Evolutionary conservation across 2,113 vertebrate species (phyloP), one percentile per base, ranked within the genome.

Genomic region (Dicerorhinus sumatrensis): DNA sequence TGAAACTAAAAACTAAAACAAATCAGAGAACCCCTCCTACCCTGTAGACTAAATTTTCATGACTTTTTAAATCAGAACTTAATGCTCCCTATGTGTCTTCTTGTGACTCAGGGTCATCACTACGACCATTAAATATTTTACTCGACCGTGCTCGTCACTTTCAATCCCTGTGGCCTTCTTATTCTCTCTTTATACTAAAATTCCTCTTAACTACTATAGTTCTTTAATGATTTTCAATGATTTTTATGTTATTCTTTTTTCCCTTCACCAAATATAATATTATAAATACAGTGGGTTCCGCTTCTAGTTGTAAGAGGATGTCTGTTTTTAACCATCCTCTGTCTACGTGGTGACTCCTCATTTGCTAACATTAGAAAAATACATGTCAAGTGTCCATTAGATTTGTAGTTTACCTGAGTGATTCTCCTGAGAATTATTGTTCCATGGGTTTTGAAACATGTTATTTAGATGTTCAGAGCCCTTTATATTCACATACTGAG

Each of bases 361-460:
- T 86, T 81, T 46, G 33, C 12, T 75, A 42, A 54, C 42, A 67
- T 81, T 80, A 95, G 36, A 46, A 79, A 91, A 93, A 27, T 0
- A 91, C 33, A 90, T 62, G 13, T 23, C n/a, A 62, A 29, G 29
- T 36, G 29, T 16, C 9, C 29, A 21, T 14, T 73, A 46, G 17
- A 93, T 69, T 62, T 81, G 18, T 8, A 93, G 42, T 27, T 82
- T 75, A 54, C 13, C 3, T 27, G 60, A 77, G 33, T 81, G 70
- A 56, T 90, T 62, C 63, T 83, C 60, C 91, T 56, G 31, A 87
- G n/a, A 96, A 85, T 63, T 76, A 39, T 58, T 86, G 93, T n/a
- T 77, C 81, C 6, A 36, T 91, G 6, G 7, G 6, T 46, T 87
- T 82, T 76, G 29, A 91, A 87, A 62, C n/a, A 82, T 14, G 21